Conservation (phyloP, 2,113 vertebrate genomes). For the Thermophis baileyi region DNA sequence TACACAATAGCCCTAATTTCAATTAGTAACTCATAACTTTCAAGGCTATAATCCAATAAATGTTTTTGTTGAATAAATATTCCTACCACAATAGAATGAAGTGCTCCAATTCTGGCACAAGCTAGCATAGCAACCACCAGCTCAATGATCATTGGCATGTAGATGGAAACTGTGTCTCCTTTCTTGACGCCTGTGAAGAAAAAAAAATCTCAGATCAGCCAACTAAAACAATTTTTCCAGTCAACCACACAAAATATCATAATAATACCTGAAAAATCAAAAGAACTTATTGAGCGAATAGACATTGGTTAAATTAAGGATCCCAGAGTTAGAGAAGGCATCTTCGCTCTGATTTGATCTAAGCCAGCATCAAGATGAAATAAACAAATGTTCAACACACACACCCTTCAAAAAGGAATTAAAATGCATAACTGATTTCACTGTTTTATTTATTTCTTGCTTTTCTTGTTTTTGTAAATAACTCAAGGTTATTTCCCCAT, state of each 20-base stretch:
- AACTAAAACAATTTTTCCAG: neutral
- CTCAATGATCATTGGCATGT: slow-evolving; percentile 97
- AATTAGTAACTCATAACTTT: neutral
- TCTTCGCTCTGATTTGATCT: neutral
- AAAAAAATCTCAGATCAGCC: slow-evolving; percentile 6
- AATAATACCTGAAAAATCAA: neutral
- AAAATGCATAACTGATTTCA: neutral
- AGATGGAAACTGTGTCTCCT: slow-evolving; percentile 90
- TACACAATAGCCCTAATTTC: neutral
- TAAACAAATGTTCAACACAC: neutral
- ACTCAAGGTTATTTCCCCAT: no score
- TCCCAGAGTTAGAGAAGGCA: neutral
- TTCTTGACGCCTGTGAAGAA: slow-evolving; percentile 81
- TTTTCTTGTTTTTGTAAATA: no score
- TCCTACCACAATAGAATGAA: slow-evolving; percentile 94
- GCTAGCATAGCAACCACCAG: slow-evolving; percentile 94
- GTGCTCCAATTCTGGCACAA: slow-evolving; percentile 88
- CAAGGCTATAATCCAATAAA: neutral
- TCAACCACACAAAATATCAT: neutral
- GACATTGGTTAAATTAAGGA: neutral
- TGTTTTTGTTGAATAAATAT: neutral
- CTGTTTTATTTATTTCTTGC: neutral
- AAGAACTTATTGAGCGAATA: neutral
- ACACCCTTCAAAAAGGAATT: neutral
- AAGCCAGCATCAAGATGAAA: neutral